A percentile compares a stretch with the other conserved stretches of the same genome.
Conservation (phyloP, 1,140 invertebrate genomes). For the Zaprionus africanus region DNA sequence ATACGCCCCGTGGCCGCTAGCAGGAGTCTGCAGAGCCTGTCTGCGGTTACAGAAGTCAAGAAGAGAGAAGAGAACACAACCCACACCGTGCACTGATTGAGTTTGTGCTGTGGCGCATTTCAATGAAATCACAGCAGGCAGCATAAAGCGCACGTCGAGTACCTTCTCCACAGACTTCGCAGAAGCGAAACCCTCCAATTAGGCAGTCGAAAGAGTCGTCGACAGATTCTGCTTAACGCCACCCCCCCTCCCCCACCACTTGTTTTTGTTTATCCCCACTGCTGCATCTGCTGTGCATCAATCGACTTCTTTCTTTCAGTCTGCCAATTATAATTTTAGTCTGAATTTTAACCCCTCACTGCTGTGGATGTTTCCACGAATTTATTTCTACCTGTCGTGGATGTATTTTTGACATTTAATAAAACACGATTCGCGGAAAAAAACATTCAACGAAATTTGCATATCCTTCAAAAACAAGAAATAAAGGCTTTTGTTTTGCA, state of each 20-base stretch:
- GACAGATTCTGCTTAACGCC: background rate
- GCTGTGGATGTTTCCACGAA: no score
- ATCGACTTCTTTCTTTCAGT: background rate
- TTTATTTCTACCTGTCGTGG: no score
- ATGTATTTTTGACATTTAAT: no score
- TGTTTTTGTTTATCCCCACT: background rate
- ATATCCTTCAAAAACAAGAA: no score
- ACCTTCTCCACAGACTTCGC: background rate
- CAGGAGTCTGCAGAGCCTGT: background rate
- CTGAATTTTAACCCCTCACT: background rate
- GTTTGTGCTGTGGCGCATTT: slow-evolving; percentile 14
- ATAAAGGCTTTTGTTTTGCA: no score
- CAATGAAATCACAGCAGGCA: slow-evolving; percentile 23
- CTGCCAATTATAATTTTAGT: background rate
- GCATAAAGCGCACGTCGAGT: background rate
- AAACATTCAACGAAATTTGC: no score
- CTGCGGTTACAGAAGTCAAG: background rate
- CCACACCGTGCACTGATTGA: slow-evolving; percentile 7
- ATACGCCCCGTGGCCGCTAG: slow-evolving; percentile 31
- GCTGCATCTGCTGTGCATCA: background rate
- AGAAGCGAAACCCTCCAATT: background rate
- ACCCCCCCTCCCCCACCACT: background rate
- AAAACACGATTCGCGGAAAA: no score
- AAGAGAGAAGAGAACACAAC: background rate
- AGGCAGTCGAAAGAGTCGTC: background rate